A percentile compares a stretch with the other conserved stretches of the same genome.
Evolutionary conservation across 92 coral and sea anemone species (phyloP).

Genomic region (Parazoanthus darwini): DNA sequence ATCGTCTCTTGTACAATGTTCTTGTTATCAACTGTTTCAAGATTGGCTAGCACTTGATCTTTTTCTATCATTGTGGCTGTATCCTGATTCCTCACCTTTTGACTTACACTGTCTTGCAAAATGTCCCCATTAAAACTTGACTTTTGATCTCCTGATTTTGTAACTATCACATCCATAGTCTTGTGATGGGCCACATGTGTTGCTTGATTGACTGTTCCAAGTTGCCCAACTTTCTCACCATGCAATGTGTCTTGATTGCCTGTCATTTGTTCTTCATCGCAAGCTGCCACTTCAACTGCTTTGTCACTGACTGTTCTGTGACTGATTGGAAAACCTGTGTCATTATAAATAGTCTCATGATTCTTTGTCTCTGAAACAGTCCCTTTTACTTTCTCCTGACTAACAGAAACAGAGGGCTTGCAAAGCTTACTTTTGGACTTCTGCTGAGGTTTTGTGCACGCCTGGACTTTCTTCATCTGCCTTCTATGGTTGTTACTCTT

Average conservation of each 20-base stretch:
- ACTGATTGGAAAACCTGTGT: background rate
- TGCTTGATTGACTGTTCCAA: background rate
- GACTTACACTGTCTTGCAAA: background rate
- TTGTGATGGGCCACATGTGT: background rate
- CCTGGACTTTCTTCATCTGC: background rate
- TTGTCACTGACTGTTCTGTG: background rate
- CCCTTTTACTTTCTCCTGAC: background rate
- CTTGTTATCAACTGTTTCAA: background rate
- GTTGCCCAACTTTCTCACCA: background rate
- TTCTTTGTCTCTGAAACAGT: background rate
- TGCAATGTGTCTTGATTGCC: background rate
- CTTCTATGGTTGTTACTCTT: background rate
- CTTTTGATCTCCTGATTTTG: background rate
- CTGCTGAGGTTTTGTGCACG: background rate
- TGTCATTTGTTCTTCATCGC: background rate
- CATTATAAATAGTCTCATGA: background rate
- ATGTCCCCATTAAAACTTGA: background rate
- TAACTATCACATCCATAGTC: background rate
- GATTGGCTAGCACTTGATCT: background rate
- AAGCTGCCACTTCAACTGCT: background rate
- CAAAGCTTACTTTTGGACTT: background rate
- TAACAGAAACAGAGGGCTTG: background rate
- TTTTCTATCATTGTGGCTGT: background rate
- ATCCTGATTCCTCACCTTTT: background rate
- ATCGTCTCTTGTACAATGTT: background rate